Conservation (phyloP, 2,113 vertebrate species). For the Microtus ochrogaster region DNA sequence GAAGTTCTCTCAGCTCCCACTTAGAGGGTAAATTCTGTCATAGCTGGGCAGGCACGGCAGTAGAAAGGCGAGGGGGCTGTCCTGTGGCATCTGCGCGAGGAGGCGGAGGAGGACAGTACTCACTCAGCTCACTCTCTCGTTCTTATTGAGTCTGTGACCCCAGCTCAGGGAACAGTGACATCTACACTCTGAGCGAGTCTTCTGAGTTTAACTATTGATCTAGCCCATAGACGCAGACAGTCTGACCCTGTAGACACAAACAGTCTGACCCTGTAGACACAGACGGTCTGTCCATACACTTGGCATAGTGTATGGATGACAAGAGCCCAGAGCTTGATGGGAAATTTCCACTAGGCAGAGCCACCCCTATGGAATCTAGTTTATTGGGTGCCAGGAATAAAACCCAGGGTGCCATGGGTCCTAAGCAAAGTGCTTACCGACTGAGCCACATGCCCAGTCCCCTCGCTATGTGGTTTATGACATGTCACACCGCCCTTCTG, state of each 20-base stretch:
- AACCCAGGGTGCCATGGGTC: background rate
- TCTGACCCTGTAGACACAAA: no score
- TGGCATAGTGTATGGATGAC: background rate
- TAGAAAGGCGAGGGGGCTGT: background rate
- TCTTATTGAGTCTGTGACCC: background rate
- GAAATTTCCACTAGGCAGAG: accelerated
- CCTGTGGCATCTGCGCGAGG: background rate
- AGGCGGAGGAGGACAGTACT: background rate
- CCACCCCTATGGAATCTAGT: no score
- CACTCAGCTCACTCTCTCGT: background rate
- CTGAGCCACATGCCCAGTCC: background rate
- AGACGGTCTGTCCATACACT: no score
- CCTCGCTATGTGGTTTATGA: background rate
- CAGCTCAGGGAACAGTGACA: background rate
- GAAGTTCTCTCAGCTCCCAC: background rate
- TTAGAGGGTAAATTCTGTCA: background rate
- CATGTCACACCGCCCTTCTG: background rate
- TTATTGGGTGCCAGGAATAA: background rate
- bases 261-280: no score
- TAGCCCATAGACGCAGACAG: no score
- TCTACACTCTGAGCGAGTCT: background rate
- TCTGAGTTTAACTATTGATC: background rate
- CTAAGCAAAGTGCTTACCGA: background rate
- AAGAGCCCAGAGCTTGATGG: background rate
- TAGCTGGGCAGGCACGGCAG: background rate